Evolutionary conservation across 2,797 vertebrate genomes (phyloP), one percentile per base, ranked within the genome.

Genomic region (Coregonus ussuriensis): DNA sequence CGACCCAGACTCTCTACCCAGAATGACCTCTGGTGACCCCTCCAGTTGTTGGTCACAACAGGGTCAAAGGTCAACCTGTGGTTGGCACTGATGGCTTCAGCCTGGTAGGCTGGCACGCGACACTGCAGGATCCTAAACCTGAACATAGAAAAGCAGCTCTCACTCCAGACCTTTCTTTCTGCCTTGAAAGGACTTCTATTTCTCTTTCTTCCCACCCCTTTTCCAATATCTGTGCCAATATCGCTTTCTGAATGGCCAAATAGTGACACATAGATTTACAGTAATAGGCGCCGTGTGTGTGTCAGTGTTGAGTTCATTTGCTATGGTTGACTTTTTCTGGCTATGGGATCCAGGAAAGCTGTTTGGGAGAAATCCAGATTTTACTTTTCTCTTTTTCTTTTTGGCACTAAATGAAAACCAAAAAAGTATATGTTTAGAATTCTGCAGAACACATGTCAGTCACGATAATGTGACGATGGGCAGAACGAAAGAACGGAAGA

Each of bases 111-210:
- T 73, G 71, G 68, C 77, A 72, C 25, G 52, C 72, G 13, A 82
- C 67, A 87, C 90, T 91, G 90, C 86, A 93, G 90, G 91, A 92
- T 92, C 87, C 91, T 89, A 91, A 91, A 91, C 89, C 89, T 87
- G 54, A 75, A 54, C 65, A 52, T 51, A 47, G 31, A 31, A 67
- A 78, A 82, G 84, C 82, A 85, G 86, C 85, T 87, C 87, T 84
- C 89, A 82, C 83, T 81, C 86, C 79, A 80, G 72, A 37, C 62
- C n/a, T 83, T 82, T 82, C 77, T 72, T 75, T 72, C 76, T 78
- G 78, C 72, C 84, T 77, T 80, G 87, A 79, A 85, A 86, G 88
- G 80, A 88, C 75, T 83, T 90, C 83, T 86, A 84, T 82, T n/a
- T 59, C 56, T 59, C 56, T 56, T 47, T 47, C 41, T 47, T 47